phyloP scores from a whole-genome alignment of 1,140 invertebrate species.

The Aradophagus sp. region DNA sequence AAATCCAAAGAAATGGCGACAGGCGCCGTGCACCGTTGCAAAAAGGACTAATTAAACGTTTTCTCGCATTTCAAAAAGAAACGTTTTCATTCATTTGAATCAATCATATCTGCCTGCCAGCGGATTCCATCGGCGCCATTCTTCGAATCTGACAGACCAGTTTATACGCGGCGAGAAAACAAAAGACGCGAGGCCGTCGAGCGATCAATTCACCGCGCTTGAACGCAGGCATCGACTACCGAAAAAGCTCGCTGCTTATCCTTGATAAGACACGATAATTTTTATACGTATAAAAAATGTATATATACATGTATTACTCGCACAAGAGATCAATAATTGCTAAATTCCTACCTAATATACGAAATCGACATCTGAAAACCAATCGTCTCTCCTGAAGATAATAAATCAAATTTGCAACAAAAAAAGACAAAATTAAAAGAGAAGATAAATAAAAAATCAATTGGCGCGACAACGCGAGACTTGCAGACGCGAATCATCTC shows the following conservation, averaged over 20 bases:
- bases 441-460: too few species aligned
- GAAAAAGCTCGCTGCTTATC: conserved; percentile 15
- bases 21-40: conserved; percentile 36
- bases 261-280: background rate
- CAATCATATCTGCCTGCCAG: conserved; percentile 39
- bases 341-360: too few species aligned
- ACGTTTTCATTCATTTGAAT: conserved; percentile 50
- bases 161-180: conserved; percentile 48
- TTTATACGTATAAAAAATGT: too few species aligned
- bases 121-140: conserved; percentile 42
- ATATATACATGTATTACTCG: too few species aligned
- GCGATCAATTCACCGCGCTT: conserved; percentile 33
- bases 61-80: conserved; percentile 46
- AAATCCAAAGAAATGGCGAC: conserved; percentile 32
- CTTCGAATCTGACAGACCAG: conserved; percentile 54
- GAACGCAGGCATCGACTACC: conserved; percentile 16
- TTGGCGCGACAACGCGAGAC: background rate
- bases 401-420: too few species aligned
- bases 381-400: too few species aligned
- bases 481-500: conserved; percentile 3
- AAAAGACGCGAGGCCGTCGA: conserved; percentile 27
- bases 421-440: too few species aligned
- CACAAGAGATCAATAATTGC: too few species aligned
- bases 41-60: conserved; percentile 52
- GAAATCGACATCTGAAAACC: too few species aligned